These are phyloP conservation scores for Symphodus melops DNA, from an alignment of 2,113 vertebrate species.

Conservation along the genomic window DNA sequence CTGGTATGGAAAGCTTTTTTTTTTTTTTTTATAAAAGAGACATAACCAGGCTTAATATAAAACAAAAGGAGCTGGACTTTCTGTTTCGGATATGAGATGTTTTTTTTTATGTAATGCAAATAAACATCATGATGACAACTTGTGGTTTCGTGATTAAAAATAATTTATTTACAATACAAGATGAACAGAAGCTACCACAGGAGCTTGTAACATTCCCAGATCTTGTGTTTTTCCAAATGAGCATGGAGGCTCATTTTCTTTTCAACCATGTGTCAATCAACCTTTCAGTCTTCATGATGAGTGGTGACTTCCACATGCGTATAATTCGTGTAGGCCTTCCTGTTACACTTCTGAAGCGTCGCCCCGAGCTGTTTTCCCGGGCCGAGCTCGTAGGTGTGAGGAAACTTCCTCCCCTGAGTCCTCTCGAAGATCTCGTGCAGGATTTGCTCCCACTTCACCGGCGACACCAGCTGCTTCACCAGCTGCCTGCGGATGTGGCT, in stretches of 20 bases:
- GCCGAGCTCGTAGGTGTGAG: conserved; percentile 90
- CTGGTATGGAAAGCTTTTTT: conserved; percentile 67
- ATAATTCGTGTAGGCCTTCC: conserved; percentile 89
- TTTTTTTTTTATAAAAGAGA: conserved; percentile 44
- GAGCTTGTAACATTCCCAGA: not conserved
- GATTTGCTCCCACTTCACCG: conserved; percentile 95
- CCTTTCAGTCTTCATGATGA: conserved; percentile 36
- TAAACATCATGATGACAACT: conserved; percentile 49
- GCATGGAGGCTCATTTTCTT: no score
- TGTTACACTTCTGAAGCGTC: conserved; percentile 89
- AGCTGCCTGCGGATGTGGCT: conserved; percentile 85
- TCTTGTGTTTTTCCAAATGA: not conserved
- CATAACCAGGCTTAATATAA: conserved; percentile 51
- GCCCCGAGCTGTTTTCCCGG: conserved; percentile 91
- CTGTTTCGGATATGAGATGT: conserved; percentile 59
- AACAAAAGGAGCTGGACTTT: conserved; percentile 83
- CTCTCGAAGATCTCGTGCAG: conserved; percentile 91
- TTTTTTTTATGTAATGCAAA: conserved; percentile 63
- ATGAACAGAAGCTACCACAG: conserved; percentile 11
- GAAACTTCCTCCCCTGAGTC: conserved; percentile 86
- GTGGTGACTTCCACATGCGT: conserved; percentile 77
- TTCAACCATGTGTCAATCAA: not conserved
- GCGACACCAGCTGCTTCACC: conserved; percentile 89
- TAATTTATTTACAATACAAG: conserved; percentile 22
- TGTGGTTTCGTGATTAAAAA: conserved; percentile 28